Evolutionary conservation across 92 coral and sea anemone genomes (phyloP), one percentile per base, ranked within the genome.

Genomic region (Epizoanthus scotinus): DNA sequence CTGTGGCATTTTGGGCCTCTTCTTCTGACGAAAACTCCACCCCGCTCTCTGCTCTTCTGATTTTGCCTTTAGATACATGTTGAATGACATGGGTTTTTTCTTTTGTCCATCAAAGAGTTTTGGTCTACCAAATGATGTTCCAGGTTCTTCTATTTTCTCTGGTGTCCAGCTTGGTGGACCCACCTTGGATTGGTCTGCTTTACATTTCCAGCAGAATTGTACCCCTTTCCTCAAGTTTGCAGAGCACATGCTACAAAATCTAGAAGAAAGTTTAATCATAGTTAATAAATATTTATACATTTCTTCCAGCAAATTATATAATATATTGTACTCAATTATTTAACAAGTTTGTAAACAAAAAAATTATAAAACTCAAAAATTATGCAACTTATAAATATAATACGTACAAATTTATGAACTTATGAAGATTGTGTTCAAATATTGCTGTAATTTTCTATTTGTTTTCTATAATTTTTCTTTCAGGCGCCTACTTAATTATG

Each of bases 81-180:
- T 73, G 59, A 85, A 85, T 54, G 88, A 78, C 78, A 78, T 85
- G 26, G 78, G 63, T 61, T 55, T 67, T 52, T 71, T 84, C 56
- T 78, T 84, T 59, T 85, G 78, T 29, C 31, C 82, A 69, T 80
- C 78, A 67, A 42, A 67, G 24, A 84, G 79, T 85, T 84, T 68
- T 54, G n/a, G n/a, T n/a, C n/a, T n/a, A n/a, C 88, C 74, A 79
- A 85, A 78, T 56, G 88, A 85, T 67, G 84, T 47, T 31, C 50
- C 63, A 54, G 71, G 19, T 40, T 50, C 31, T 38, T n/a, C 62
- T 3, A 69, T n/a, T 67, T 64, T 36, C 65, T 85, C 80, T 67
- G 73, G 54, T 67, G 73, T 40, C 84, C 88, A 78, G 78, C 78
- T 61, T 31, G 84, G 84, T 36, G 84, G 81, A 26, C 84, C 81